Conservation (phyloP, 2,888 invertebrate genomes). For the Clostera curtula region DNA sequence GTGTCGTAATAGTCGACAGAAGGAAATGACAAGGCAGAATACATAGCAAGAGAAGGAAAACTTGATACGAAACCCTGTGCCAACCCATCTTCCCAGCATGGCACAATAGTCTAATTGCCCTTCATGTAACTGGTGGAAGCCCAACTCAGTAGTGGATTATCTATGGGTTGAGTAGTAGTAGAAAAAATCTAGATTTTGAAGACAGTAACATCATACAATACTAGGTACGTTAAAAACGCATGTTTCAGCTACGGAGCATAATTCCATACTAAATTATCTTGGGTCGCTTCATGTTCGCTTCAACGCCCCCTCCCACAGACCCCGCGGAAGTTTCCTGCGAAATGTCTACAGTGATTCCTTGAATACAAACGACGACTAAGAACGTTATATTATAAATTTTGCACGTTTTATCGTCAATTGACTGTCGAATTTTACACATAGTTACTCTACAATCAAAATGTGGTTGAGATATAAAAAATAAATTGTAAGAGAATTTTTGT, state of each 20-base stretch:
- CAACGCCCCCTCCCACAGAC: constrained; percentile 39
- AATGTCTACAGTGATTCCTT: constrained; percentile 74
- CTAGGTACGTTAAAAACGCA: constrained; percentile 25
- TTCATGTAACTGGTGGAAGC: no score
- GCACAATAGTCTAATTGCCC: no score
- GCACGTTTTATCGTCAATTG: constrained; percentile 56
- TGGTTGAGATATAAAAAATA: constrained; percentile 7
- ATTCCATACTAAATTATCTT: constrained; percentile 65
- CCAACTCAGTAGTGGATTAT: no score
- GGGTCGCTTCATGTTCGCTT: constrained; percentile 55
- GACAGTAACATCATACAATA: no score
- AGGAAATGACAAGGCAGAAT: no score
- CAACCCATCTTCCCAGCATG: no score
- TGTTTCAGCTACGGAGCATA: constrained; percentile 47
- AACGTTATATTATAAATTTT: constrained; percentile 62
- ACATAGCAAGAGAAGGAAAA: no score
- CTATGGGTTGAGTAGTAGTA: no score
- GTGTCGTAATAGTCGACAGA: no score
- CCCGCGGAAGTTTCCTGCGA: constrained; percentile 56
- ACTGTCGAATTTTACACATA: constrained; percentile 37
- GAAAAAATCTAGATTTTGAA: no score
- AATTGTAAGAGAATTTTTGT: background rate
- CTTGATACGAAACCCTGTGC: no score
- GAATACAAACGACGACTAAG: constrained; percentile 73
- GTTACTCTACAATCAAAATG: constrained; percentile 16